phyloP scores from a whole-genome alignment of 2,797 vertebrate genomes.

The Ptychadena robeensis region DNA sequence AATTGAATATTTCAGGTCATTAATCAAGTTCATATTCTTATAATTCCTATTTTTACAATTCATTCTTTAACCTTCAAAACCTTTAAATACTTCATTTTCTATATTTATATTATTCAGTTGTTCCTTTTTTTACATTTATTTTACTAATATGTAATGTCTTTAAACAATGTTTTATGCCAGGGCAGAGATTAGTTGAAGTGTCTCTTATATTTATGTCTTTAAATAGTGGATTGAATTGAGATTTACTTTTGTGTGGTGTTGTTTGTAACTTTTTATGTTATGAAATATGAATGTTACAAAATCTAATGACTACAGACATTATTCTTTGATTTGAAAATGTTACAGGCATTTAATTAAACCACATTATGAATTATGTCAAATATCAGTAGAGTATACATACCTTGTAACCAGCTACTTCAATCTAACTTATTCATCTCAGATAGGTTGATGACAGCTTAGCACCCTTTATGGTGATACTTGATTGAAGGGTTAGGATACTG shows the following conservation, averaged over 20 bases:
- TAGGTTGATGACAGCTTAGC: too few relatives aligned
- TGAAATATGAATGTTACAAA: not conserved
- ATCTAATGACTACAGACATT: constrained; percentile 1
- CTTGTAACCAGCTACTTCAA: too few relatives aligned
- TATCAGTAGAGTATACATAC: not conserved
- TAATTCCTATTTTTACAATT: too few relatives aligned
- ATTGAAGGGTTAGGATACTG: too few relatives aligned
- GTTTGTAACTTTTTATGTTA: not conserved
- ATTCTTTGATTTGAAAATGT: constrained; percentile 16
- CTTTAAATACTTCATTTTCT: not conserved
- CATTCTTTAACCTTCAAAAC: too few relatives aligned
- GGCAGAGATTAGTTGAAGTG: not conserved
- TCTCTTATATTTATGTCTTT: not conserved
- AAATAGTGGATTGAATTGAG: not conserved
- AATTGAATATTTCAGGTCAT: too few relatives aligned
- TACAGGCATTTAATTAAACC: not conserved
- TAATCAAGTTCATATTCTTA: too few relatives aligned
- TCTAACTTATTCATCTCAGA: too few relatives aligned
- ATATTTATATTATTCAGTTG: not conserved
- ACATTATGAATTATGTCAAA: not conserved
- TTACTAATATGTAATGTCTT: not conserved
- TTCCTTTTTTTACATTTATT: not conserved
- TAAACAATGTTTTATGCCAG: not conserved
- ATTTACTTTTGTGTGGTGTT: not conserved
- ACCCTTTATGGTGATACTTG: too few relatives aligned